A percentile compares a stretch with the other conserved stretches of the same genome.
These are phyloP conservation scores for Acropternis orthonyx DNA, from an alignment of 2,797 vertebrate genomes.

Conservation along the genomic window DNA sequence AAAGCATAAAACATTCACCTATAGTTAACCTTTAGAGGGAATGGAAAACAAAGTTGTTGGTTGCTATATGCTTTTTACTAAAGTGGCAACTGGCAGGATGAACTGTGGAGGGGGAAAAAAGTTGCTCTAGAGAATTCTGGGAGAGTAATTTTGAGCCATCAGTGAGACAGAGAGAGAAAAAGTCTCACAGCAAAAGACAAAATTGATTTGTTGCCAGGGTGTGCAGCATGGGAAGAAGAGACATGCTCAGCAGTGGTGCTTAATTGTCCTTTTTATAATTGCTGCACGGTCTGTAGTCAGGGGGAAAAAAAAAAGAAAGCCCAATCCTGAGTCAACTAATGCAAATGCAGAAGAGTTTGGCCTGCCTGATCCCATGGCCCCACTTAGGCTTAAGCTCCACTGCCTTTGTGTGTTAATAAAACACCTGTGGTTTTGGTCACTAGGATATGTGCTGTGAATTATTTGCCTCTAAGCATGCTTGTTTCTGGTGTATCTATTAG, in stretches of 20 bases:
- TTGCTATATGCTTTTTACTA: conserved; percentile 28
- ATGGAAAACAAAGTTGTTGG: conserved; percentile 37
- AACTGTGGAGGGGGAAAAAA: background rate
- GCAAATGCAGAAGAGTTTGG: background rate
- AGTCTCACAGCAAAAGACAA: conserved; percentile 48
- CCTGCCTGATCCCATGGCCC: background rate
- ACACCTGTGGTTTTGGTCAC: background rate
- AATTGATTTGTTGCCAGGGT: conserved; percentile 40
- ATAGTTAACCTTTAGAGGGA: conserved; percentile 53
- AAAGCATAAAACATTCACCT: conserved; percentile 62
- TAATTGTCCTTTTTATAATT: conserved; percentile 28
- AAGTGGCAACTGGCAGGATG: conserved; percentile 40
- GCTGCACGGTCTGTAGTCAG: background rate
- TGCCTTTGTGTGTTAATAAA: background rate
- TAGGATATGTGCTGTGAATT: background rate
- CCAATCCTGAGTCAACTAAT: background rate
- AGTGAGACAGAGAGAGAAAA: background rate
- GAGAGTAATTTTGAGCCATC: conserved; percentile 35
- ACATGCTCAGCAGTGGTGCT: conserved; percentile 22
- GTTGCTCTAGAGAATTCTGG: conserved; percentile 7
- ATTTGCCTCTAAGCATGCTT: background rate
- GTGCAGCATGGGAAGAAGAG: conserved; percentile 26
- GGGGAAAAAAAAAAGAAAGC: background rate
- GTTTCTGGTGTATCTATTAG: background rate
- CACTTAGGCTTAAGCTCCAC: background rate